A percentile compares a stretch with the other conserved stretches of the same genome.
Conservation (phyloP, 2,888 invertebrate species). For the Cyclophora albipunctata region DNA sequence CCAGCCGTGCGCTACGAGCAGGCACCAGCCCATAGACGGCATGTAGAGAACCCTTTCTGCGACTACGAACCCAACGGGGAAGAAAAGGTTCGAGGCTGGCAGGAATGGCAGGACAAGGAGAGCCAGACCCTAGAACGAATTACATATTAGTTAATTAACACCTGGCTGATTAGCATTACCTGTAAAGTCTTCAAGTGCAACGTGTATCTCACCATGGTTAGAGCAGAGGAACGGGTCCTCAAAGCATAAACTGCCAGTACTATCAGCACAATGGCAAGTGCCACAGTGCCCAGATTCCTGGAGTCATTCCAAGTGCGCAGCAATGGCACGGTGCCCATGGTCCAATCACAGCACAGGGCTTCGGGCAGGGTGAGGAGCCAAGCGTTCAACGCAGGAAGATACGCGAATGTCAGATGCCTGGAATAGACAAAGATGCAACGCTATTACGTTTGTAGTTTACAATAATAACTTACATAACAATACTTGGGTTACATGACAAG, state of each 20-base stretch:
- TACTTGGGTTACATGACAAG: too few relatives aligned
- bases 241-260: conserved; percentile 71
- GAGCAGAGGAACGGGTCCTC: conserved; percentile 55
- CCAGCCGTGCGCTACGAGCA: conserved; percentile 92
- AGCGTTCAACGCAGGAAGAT: conserved; percentile 91
- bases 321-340: conserved; percentile 96
- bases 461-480: neutral
- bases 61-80: conserved; percentile 97
- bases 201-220: conserved; percentile 55
- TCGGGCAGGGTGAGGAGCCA: conserved; percentile 93
- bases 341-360: conserved; percentile 97
- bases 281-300: conserved; percentile 86
- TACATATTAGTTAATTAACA: neutral
- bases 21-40: conserved; percentile 98
- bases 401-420: conserved; percentile 94
- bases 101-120: conserved; percentile 93
- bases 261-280: conserved; percentile 78
- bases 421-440: conserved; percentile 8
- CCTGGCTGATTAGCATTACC: too few relatives aligned
- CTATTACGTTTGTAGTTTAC: neutral
- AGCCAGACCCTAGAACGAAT: conserved; percentile 81
- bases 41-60: conserved; percentile 97
- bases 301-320: conserved; percentile 86
- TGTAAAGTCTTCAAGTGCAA: too few relatives aligned
- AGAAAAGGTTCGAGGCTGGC: conserved; percentile 97